Conservation (phyloP, 37 sponge, comb jelly and placozoan species). For the Bolinopsis microptera region DNA sequence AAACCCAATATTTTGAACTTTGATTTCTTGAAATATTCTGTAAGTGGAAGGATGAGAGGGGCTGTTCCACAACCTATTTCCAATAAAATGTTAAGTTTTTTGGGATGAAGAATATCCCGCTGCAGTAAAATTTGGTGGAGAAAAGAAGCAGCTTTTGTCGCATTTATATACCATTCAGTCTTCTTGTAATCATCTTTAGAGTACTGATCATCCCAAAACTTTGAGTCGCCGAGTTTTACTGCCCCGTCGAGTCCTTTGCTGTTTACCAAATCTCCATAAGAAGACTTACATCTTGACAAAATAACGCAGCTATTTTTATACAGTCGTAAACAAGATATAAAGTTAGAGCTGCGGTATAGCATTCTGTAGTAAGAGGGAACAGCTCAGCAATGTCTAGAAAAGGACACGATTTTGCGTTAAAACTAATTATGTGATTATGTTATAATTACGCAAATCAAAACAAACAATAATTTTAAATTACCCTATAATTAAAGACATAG, state of each 20-base stretch:
- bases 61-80: constrained; percentile 14
- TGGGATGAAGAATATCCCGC: background rate
- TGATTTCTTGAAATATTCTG: background rate
- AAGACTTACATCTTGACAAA: too few relatives aligned
- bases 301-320: too few relatives aligned
- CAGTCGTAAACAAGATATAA: too few relatives aligned
- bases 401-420: too few relatives aligned
- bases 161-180: constrained; percentile 1
- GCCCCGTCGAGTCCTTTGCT: background rate
- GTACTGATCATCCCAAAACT: background rate
- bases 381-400: too few relatives aligned
- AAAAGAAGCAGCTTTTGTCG: background rate
- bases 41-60: background rate
- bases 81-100: background rate
- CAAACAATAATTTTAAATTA: too few relatives aligned
- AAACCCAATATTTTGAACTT: background rate
- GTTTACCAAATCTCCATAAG: background rate
- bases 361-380: too few relatives aligned
- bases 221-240: background rate
- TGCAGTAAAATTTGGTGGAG: background rate
- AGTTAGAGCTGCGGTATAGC: too few relatives aligned
- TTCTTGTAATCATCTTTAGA: background rate
- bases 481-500: too few relatives aligned
- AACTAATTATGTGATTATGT: too few relatives aligned
- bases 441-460: too few relatives aligned